Base-by-base conservation (phyloP, 1,140 invertebrate species). In the Pachypsylla venusta region DNA sequence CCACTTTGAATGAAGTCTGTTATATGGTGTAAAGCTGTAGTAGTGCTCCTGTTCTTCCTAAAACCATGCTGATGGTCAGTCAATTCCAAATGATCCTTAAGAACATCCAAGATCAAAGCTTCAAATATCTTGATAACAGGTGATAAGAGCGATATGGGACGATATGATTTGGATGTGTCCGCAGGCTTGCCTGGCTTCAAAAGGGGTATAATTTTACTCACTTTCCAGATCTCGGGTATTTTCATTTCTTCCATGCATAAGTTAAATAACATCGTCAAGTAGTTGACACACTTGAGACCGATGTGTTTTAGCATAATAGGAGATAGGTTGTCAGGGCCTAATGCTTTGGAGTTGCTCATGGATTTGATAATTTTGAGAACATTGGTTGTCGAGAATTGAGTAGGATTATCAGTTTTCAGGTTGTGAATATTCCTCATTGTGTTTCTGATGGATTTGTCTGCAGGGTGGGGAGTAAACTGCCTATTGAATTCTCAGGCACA, bases 1-100 rank as follows among this genome's bases (percentile, higher is more conserved):
- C 42, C 42, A 3, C 27, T 58, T 58, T 61, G 30, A 30, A 19
- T 24, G 54, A 39, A 22, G 24, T 58, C 54, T 58, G 56, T 26
- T 20, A 20, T 19, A 58, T 26, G 25, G 42, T 61, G 25, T 20
- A 58, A 24, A 42, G 35, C 35, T 48, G 57, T 35, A 24, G 30
- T 42, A 12, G 42, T 59, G 2, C 25, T 53, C 28, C 42, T 59
- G 10, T 59, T 59, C 22, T 59, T 53, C 19, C 26, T 42, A 27
- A 59, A 59, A 5, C 57, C 57, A 19, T 24, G 7, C 14, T 59
- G 57, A 20, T 59, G 53, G 1, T 59, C 57, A 3, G 39, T 40
- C 16, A 53, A 1, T 19, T 48, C 42, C 4, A 48, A 5, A 22
- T 48, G 42, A 48, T 48, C 42, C 5, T 48, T 48, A n/a, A 48